Percentiles rank a stretch among this genome's conserved stretches.
phyloP scores from a whole-genome alignment of 1,140 invertebrate genomes.

The Drosophila miranda region DNA sequence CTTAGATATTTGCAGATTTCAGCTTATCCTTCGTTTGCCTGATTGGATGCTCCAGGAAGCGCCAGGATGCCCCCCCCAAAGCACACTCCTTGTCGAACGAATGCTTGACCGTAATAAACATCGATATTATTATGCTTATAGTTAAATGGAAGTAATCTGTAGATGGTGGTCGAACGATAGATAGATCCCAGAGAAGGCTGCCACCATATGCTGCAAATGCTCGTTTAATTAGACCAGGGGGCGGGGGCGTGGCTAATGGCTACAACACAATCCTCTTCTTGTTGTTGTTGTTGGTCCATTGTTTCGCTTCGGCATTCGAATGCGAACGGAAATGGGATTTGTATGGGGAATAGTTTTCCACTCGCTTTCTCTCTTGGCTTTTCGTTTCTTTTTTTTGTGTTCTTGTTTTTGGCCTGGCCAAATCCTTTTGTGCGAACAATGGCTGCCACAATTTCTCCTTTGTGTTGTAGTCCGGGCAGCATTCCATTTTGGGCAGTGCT shows the following conservation, averaged over 20 bases:
- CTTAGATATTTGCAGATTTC: no score
- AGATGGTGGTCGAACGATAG: not conserved
- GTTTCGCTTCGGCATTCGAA: conserved; percentile 11
- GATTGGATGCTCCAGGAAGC: no score
- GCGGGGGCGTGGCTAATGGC: conserved; percentile 14
- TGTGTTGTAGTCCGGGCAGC: no score
- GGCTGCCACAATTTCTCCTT: conserved; percentile 1
- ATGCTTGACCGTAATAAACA: conserved; percentile 57
- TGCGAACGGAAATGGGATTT: conserved; percentile 28
- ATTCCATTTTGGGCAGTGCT: no score
- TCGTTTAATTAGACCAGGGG: conserved; percentile 55
- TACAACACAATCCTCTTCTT: no score
- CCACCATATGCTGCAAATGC: conserved; percentile 40
- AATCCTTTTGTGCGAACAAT: conserved; percentile 29
- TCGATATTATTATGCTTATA: conserved; percentile 48
- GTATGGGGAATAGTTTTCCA: conserved; percentile 1
- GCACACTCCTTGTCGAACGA: not conserved
- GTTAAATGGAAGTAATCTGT: conserved; percentile 7
- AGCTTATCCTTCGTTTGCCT: no score
- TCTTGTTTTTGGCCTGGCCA: not conserved
- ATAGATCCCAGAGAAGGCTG: not conserved
- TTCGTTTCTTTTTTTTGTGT: not conserved
- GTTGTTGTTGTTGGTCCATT: conserved; percentile 18
- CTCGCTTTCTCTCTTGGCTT: not conserved
- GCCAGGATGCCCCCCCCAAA: no score